Base-by-base conservation (phyloP, 2,797 vertebrate genomes). In the Gymnoscopelus braueri region DNA sequence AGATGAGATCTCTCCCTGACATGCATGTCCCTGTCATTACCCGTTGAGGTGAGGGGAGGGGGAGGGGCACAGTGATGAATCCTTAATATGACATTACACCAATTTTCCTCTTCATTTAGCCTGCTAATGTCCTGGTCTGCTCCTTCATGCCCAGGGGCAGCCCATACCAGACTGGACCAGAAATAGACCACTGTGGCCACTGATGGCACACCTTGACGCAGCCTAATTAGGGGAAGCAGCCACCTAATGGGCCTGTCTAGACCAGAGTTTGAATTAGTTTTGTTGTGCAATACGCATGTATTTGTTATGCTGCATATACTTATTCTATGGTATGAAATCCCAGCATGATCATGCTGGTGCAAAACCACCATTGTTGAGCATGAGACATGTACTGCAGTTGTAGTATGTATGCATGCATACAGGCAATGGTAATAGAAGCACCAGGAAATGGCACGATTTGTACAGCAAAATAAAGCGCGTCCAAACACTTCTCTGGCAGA, bases 51-150 rank as follows among this genome's bases (percentile, higher is more conserved):
- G 95, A 95, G 93, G 39, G 6, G 39, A 8, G 39, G 7, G 39
- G 39, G 7, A 3, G 93, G 95, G 95, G 93, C 94, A 94, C 94
- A 96, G 96, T 95, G 95, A 96, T 96, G 96, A 96, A 97, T 96
- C 95, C 95, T 95, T 97, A 96, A 97, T 96, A 96, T 95, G 95
- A 96, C 96, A 97, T 98, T 96, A 97, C 96, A 96, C 95, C 96
- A 96, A 97, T 98, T 97, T 98, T 98, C 96, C 96, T 96, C 95
- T 96, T 97, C 96, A 98, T 98, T 98, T 97, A 93, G 94, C 89
- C 93, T 94, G 92, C 94, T 95, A 95, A 95, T 95, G 95, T 93
- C 93, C 94, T 93, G 94, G 95, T 95, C 94, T 92, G 94, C 89
- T 89, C 91, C 95, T 92, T 89, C 93, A 88, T 89, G 79, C 88